Conservation (phyloP, 2,888 invertebrate genomes). For the Lepidochrysops patricia region DNA sequence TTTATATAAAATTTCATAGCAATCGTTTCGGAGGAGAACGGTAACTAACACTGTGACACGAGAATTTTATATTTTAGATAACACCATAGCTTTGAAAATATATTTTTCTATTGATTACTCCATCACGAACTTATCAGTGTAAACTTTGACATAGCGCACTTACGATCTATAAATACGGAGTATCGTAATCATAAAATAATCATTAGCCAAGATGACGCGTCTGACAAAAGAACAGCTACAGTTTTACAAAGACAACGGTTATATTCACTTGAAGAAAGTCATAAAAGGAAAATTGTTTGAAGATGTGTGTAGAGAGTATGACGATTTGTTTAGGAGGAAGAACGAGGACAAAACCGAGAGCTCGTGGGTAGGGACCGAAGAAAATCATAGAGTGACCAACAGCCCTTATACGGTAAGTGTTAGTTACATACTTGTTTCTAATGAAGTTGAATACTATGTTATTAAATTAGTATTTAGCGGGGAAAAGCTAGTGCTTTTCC, state of each 20-base stretch:
- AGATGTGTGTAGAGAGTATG: constrained; percentile 61
- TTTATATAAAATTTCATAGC: too few species aligned
- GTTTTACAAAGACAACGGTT: constrained; percentile 72
- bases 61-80: too few species aligned
- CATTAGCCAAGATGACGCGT: constrained; percentile 32
- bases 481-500: too few species aligned
- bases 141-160: not conserved
- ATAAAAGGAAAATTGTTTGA: constrained; percentile 54
- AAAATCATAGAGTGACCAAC: constrained; percentile 36
- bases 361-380: constrained; percentile 70
- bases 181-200: not conserved
- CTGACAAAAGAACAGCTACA: constrained; percentile 57
- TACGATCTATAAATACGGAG: not conserved
- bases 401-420: constrained; percentile 39
- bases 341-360: constrained; percentile 65
- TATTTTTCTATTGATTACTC: not conserved
- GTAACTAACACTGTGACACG: too few species aligned
- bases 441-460: too few species aligned
- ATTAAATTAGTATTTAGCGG: too few species aligned
- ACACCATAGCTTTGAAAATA: not conserved
- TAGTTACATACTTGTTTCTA: not conserved
- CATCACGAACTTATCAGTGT: not conserved
- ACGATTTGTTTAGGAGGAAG: constrained; percentile 66
- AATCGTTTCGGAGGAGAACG: too few species aligned
- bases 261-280: constrained; percentile 59